These are phyloP conservation scores for Parambassis ranga DNA, from an alignment of 2,797 vertebrate species.

Conservation along the genomic window DNA sequence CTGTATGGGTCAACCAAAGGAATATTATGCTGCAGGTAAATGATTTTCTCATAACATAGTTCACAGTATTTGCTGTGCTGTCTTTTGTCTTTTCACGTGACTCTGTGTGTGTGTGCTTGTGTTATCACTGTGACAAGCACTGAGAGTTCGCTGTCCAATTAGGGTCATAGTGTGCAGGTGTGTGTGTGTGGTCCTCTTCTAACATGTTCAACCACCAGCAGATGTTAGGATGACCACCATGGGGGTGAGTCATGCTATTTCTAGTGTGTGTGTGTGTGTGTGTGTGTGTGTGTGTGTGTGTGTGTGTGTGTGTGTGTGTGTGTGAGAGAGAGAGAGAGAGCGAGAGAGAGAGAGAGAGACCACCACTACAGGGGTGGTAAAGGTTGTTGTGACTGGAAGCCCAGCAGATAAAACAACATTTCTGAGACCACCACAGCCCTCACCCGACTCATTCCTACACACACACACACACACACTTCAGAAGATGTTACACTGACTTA, in stretches of 20 bases:
- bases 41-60: too few relatives aligned
- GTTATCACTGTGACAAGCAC: constrained; percentile 8
- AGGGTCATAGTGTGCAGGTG: not conserved
- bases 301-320: constrained; percentile 24
- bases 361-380: constrained; percentile 47
- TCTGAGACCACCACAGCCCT: constrained; percentile 39
- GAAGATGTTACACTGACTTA: not conserved
- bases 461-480: not conserved
- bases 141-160: constrained; percentile 10
- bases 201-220: constrained; percentile 58
- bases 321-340: not conserved
- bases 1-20: too few relatives aligned
- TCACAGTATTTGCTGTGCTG: too few relatives aligned
- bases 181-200: constrained; percentile 70
- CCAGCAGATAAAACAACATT: constrained; percentile 47
- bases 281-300: constrained; percentile 16
- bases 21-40: too few relatives aligned
- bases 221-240: constrained; percentile 69
- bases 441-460: not conserved
- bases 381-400: constrained; percentile 62
- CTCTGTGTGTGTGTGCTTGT: constrained; percentile 37
- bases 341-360: too few relatives aligned
- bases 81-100: too few relatives aligned
- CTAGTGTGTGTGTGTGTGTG: constrained; percentile 26
- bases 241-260: constrained; percentile 52